phyloP scores from a whole-genome alignment of 1,140 invertebrate species.

The Neuroterus valhalla region DNA sequence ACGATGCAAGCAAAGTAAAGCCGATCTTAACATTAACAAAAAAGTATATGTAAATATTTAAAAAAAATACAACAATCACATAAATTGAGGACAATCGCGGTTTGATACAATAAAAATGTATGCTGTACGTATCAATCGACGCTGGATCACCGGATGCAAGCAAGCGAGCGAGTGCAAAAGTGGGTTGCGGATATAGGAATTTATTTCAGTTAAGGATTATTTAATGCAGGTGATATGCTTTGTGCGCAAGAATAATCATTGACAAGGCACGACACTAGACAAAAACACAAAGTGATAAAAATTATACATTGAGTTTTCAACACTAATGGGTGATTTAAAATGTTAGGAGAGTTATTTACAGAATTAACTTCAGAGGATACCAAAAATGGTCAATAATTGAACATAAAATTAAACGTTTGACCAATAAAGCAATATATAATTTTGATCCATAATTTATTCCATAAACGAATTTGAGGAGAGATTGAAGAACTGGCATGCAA shows the following conservation, averaged over 20 bases:
- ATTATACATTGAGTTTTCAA: slow-evolving; percentile 49
- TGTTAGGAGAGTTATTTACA: slow-evolving; percentile 50
- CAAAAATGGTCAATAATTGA: neutral
- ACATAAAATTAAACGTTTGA: neutral
- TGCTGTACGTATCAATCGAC: neutral
- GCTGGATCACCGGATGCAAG: slow-evolving; percentile 42
- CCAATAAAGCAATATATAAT: neutral
- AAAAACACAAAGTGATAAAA: slow-evolving; percentile 32
- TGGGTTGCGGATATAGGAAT: slow-evolving; percentile 40
- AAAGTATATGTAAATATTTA: neutral
- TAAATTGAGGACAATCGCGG: neutral
- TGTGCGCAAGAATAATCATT: slow-evolving; percentile 47
- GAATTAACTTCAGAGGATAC: neutral
- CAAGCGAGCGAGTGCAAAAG: slow-evolving; percentile 47
- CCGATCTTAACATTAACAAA: neutral
- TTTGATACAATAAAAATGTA: neutral
- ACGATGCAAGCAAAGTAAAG: slow-evolving; percentile 52
- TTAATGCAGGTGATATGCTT: slow-evolving; percentile 42
- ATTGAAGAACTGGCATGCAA: no score
- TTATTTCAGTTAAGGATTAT: slow-evolving; percentile 39
- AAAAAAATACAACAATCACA: neutral
- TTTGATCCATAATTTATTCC: no score
- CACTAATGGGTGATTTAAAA: slow-evolving; percentile 43
- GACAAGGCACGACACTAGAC: slow-evolving; percentile 41
- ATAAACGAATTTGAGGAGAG: no score